phyloP scores from a whole-genome alignment of 2,797 vertebrate species.

The Hippoglossus hippoglossus region DNA sequence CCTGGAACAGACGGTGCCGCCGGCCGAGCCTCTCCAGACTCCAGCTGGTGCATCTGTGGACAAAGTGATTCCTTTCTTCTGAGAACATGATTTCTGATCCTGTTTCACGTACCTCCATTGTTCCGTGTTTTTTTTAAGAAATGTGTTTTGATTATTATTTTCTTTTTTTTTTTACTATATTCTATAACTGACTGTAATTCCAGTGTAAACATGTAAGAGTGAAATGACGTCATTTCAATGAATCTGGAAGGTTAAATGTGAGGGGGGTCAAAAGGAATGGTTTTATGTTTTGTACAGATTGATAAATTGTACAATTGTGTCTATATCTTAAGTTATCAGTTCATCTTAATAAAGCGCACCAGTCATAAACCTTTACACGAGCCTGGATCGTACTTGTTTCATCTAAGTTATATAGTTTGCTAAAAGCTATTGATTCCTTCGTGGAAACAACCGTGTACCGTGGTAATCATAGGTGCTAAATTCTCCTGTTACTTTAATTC shows the following conservation, averaged over 20 bases:
- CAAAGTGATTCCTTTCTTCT: conserved; percentile 52
- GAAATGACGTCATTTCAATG: conserved; percentile 70
- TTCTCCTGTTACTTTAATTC: too few relatives aligned
- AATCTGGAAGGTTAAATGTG: conserved; percentile 59
- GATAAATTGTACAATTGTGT: conserved; percentile 84
- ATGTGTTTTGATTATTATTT: conserved; percentile 49
- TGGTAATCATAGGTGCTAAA: too few relatives aligned
- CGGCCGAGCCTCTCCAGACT: conserved; percentile 47
- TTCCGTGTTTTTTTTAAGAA: conserved; percentile 53
- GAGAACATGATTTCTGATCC: conserved; percentile 48
- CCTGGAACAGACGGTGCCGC: conserved; percentile 58
- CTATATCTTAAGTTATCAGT: conserved; percentile 84
- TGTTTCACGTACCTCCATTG: conserved; percentile 55
- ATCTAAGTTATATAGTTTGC: neutral
- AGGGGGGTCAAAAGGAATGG: conserved; percentile 61
- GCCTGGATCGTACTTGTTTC: too few relatives aligned
- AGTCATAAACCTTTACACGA: conserved; percentile 72
- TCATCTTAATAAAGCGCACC: conserved; percentile 84
- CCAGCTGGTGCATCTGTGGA: conserved; percentile 32
- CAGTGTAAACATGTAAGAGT: conserved; percentile 64
- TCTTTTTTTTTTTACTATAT: conserved; percentile 63
- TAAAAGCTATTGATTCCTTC: too few relatives aligned
- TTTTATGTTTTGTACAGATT: conserved; percentile 83
- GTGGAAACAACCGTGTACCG: too few relatives aligned
- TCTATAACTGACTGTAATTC: conserved; percentile 79